phyloP scores from a whole-genome alignment of 1,140 invertebrate genomes.

The Lordiphosa clarofinis region DNA sequence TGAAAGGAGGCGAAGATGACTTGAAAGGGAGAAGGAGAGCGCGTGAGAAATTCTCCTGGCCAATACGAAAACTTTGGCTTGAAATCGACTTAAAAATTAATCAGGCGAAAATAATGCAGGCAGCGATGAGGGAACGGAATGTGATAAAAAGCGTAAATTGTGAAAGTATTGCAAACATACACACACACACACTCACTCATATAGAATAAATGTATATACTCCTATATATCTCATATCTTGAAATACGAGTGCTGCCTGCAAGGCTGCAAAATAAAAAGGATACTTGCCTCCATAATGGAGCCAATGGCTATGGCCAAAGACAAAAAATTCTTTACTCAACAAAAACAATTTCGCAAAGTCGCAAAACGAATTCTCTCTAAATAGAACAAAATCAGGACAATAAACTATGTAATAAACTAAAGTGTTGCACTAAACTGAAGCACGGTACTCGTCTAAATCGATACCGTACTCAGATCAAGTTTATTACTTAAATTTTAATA shows the following conservation, averaged over 20 bases:
- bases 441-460: no score
- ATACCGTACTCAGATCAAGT: no score
- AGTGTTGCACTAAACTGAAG: neutral
- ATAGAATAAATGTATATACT: slow-evolving; percentile 13
- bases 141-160: slow-evolving; percentile 58
- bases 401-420: slow-evolving; percentile 7
- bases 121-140: slow-evolving; percentile 55
- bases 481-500: no score
- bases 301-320: slow-evolving; percentile 41
- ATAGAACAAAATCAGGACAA: neutral
- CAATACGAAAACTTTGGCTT: slow-evolving; percentile 1
- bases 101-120: slow-evolving; percentile 69
- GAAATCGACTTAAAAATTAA: slow-evolving; percentile 54
- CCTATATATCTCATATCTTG: slow-evolving; percentile 19
- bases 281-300: slow-evolving; percentile 40
- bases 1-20: neutral
- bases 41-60: slow-evolving; percentile 47
- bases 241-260: slow-evolving; percentile 29
- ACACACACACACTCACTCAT: slow-evolving; percentile 14
- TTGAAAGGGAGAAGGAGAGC: slow-evolving; percentile 1
- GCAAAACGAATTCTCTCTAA: neutral
- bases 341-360: neutral
- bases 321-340: slow-evolving; percentile 7
- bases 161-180: slow-evolving; percentile 33
- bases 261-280: slow-evolving; percentile 17